Base-by-base conservation (phyloP, 2,113 vertebrate genomes). In the Astatotilapia flaviijosephi region DNA sequence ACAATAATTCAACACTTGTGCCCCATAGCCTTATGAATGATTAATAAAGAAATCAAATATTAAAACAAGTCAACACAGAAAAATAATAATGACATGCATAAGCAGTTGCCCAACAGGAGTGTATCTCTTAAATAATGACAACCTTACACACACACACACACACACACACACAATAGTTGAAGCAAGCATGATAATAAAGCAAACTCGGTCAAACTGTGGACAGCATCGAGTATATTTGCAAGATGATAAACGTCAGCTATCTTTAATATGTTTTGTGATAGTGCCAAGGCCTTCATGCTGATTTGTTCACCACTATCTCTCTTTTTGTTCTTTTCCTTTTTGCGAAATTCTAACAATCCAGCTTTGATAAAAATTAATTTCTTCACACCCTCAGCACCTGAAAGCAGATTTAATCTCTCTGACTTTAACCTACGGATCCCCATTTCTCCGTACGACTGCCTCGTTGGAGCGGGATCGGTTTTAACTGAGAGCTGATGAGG, bases 31-130 rank as follows among this genome's bases (percentile, higher is more conserved):
- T 90, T 68, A 93, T 91, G 87, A 94, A 94, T 92, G 86, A 92
- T 96, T 95, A 89, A 95, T 90, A 86, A 85, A 93, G 65, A 93
- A 93, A 95, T 95, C 83, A 94, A 96, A 93, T 94, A 94, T 95
- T 95, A 92, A 96, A 94, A 93, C 88, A 87, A 93, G 85, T 92
- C 88, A 93, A 95, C 86, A 90, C 70, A 55, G 86, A 92, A 92
- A 91, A 92, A 93, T 84, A 84, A 93, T 91, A 88, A 93, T 86
- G 85, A 91, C 70, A 65, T 79, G 83, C 83, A 83, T 77, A 68
- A 80, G 75, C 86, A 83, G 80, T 80, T 85, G 87, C 70, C 31
- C 77, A 88, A 88, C 70, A 83, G 84, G 60, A 88, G 85, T 83
- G 85, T 83, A 90, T 85, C 42, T 90, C 81, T 87, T 73, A 54